A percentile compares a stretch with the other conserved stretches of the same genome.
These are phyloP conservation scores for Lepus americanus DNA, from an alignment of 2,113 vertebrate species.

Conservation along the genomic window DNA sequence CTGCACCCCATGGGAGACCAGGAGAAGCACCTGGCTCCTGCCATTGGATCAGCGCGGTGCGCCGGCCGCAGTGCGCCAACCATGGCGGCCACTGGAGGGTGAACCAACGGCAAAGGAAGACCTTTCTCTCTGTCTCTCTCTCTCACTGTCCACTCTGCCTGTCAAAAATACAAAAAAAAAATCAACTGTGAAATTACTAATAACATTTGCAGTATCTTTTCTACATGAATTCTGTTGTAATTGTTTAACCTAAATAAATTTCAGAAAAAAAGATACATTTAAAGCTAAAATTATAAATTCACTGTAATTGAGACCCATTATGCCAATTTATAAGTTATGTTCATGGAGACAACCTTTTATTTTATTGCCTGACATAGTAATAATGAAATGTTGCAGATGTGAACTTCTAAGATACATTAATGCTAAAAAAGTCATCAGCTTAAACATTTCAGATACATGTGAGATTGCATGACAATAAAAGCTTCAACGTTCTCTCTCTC, in stretches of 20 bases:
- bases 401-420: neutral
- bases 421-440: neutral
- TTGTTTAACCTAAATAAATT: neutral
- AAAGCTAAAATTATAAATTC: conserved; percentile 43
- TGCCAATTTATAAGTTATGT: conserved; percentile 33
- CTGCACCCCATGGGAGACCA: too few relatives aligned
- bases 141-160: too few relatives aligned
- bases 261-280: conserved; percentile 30
- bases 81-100: too few relatives aligned
- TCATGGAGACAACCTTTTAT: neutral
- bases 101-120: too few relatives aligned
- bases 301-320: neutral
- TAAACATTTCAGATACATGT: neutral
- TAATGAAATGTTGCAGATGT: neutral
- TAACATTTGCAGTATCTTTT: neutral
- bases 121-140: too few relatives aligned
- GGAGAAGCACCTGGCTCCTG: too few relatives aligned
- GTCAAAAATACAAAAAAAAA: too few relatives aligned
- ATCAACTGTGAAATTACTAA: conserved; percentile 26
- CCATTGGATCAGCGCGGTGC: too few relatives aligned
- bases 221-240: conserved; percentile 18
- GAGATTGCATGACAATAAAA: conserved; percentile 10
- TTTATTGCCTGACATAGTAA: conserved; percentile 26
- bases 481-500: neutral
- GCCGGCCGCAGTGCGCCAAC: too few relatives aligned